Evolutionary conservation across 2,113 vertebrate genomes (phyloP).

Genomic region (Lichenostomus cassidix): DNA sequence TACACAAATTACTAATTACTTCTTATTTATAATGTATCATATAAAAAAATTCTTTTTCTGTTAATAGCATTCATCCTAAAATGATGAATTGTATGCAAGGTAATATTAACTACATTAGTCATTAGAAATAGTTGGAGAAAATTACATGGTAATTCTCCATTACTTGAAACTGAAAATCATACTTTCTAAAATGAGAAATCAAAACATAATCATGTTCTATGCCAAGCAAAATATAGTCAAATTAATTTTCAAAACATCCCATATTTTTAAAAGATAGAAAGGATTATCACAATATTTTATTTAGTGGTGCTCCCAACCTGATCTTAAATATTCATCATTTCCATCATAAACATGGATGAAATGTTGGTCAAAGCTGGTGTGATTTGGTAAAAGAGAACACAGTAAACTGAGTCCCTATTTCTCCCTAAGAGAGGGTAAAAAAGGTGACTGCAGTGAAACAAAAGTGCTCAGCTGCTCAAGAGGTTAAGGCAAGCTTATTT

Average conservation of each 20-base stretch:
- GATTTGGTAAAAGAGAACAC: neutral
- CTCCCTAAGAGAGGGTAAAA: neutral
- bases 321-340: neutral
- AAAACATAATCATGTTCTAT: constrained; percentile 38
- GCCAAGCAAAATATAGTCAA: neutral
- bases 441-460: neutral
- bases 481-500: neutral
- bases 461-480: neutral
- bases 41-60: neutral
- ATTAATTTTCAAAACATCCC: constrained; percentile 8
- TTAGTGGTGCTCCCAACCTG: neutral
- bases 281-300: neutral
- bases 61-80: constrained; percentile 7
- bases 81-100: neutral
- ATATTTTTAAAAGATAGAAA: neutral
- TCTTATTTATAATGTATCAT: neutral
- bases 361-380: neutral
- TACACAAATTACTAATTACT: neutral
- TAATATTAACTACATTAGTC: constrained; percentile 35
- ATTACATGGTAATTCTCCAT: neutral
- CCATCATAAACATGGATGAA: neutral
- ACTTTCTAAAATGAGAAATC: constrained; percentile 39
- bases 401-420: neutral
- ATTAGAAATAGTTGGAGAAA: constrained; percentile 21
- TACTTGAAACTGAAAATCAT: neutral